These are phyloP conservation scores for Callimico goeldii DNA, from an alignment of 2,797 vertebrate genomes.

Conservation along the genomic window DNA sequence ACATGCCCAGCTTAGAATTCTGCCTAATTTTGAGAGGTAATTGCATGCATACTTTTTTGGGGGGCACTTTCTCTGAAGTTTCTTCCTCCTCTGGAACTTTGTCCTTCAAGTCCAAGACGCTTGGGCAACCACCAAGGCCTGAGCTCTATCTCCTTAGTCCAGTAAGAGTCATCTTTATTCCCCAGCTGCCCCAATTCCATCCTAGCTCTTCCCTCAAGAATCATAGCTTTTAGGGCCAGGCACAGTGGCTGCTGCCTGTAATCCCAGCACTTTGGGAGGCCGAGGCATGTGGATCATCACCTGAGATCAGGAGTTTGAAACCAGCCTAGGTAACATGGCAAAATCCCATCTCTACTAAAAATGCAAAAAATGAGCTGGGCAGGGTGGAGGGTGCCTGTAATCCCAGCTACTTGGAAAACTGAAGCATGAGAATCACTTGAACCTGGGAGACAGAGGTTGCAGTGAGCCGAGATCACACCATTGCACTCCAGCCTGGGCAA, in stretches of 20 bases:
- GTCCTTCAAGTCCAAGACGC: background rate
- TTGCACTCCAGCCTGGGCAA: background rate
- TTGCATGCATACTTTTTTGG: background rate
- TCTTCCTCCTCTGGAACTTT: background rate
- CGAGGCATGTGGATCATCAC: background rate
- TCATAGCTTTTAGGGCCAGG: background rate
- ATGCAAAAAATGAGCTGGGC: background rate
- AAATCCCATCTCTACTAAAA: background rate
- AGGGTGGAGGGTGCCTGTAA: background rate
- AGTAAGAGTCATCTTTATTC: background rate
- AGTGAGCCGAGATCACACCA: background rate
- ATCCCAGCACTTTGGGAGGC: background rate
- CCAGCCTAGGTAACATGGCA: background rate
- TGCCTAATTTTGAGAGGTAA: constrained; percentile 29
- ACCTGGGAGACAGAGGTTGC: background rate
- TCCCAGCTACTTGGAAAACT: background rate
- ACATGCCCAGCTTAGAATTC: background rate
- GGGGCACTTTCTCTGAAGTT: background rate
- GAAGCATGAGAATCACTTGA: background rate
- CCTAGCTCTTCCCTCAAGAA: background rate
- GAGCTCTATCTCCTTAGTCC: background rate
- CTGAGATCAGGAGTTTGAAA: background rate
- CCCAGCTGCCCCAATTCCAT: background rate
- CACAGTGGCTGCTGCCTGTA: too few species aligned
- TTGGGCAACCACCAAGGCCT: background rate